phyloP scores from a whole-genome alignment of 1,140 invertebrate genomes.

The Drosophila pandora region DNA sequence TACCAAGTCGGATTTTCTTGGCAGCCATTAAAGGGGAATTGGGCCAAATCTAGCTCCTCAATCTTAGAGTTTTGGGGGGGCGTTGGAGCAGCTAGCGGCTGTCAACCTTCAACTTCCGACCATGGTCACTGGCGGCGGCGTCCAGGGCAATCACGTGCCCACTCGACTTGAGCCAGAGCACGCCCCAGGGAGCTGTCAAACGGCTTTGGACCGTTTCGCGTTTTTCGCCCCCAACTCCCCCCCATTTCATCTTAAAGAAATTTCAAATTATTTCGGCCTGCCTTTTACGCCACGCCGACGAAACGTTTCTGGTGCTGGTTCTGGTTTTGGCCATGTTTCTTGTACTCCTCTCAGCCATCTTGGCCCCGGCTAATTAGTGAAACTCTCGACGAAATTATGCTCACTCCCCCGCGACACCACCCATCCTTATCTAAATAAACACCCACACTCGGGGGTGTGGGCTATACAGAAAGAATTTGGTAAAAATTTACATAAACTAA shows the following conservation, averaged over 20 bases:
- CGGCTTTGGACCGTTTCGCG: conserved; percentile 52
- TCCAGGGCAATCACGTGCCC: conserved; percentile 73
- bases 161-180: conserved; percentile 74
- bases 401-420: conserved; percentile 29
- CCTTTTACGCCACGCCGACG: conserved; percentile 1
- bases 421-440: conserved; percentile 70
- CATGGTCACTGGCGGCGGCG: conserved; percentile 46
- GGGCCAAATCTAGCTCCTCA: conserved; percentile 16
- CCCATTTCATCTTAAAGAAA: conserved; percentile 52
- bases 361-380: conserved; percentile 58
- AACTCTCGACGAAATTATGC: conserved; percentile 53
- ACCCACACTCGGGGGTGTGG: conserved; percentile 28
- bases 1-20: conserved; percentile 1
- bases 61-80: conserved; percentile 13
- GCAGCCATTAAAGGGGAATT: conserved; percentile 32
- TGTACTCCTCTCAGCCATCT: neutral
- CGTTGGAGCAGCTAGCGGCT: conserved; percentile 45
- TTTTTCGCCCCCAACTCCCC: conserved; percentile 4
- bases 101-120: conserved; percentile 66
- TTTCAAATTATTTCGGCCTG: conserved; percentile 68
- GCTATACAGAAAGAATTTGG: conserved; percentile 17
- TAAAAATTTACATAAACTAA: conserved; percentile 81
- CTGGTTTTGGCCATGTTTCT: neutral
- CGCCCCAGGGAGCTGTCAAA: conserved; percentile 80
- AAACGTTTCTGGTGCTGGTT: conserved; percentile 1